These are phyloP conservation scores for Drosophila busckii DNA, from an alignment of 1,140 invertebrate genomes.

Conservation along the genomic window DNA sequence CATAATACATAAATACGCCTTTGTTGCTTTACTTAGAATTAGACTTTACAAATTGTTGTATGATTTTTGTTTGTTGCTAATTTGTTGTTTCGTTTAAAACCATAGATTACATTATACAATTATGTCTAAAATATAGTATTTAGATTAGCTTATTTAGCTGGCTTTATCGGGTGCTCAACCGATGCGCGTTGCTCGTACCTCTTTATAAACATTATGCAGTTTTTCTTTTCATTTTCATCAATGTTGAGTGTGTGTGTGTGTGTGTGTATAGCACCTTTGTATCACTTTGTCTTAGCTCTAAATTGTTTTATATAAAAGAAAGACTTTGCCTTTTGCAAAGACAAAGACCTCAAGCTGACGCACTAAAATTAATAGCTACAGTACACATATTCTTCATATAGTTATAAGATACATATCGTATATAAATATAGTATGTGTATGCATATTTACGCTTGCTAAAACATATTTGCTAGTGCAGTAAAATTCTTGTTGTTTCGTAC, in stretches of 20 bases:
- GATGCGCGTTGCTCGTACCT: slow-evolving; percentile 24
- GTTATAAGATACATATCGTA: slow-evolving; percentile 26
- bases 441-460: slow-evolving; percentile 33
- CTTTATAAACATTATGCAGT: slow-evolving; percentile 19
- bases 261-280: slow-evolving; percentile 77
- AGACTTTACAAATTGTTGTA: slow-evolving; percentile 34
- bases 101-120: slow-evolving; percentile 58
- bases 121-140: slow-evolving; percentile 45
- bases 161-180: slow-evolving; percentile 32
- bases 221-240: slow-evolving; percentile 23
- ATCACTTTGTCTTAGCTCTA: slow-evolving; percentile 77
- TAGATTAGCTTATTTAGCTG: slow-evolving; percentile 49
- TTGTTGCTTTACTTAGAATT: slow-evolving; percentile 36
- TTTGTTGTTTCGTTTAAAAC: slow-evolving; percentile 42
- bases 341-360: slow-evolving; percentile 52
- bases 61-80: slow-evolving; percentile 33
- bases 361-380: slow-evolving; percentile 52
- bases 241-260: slow-evolving; percentile 20
- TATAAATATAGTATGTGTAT: slow-evolving; percentile 44
- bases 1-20: slow-evolving; percentile 66
- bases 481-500: slow-evolving; percentile 10
- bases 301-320: slow-evolving; percentile 59
- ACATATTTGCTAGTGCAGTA: slow-evolving; percentile 10
- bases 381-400: slow-evolving; percentile 30
- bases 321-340: slow-evolving; percentile 64